A percentile compares a stretch with the other conserved stretches of the same genome.
Evolutionary conservation across 2,113 vertebrate species (phyloP).

Genomic region (Phalacrocorax carbo): DNA sequence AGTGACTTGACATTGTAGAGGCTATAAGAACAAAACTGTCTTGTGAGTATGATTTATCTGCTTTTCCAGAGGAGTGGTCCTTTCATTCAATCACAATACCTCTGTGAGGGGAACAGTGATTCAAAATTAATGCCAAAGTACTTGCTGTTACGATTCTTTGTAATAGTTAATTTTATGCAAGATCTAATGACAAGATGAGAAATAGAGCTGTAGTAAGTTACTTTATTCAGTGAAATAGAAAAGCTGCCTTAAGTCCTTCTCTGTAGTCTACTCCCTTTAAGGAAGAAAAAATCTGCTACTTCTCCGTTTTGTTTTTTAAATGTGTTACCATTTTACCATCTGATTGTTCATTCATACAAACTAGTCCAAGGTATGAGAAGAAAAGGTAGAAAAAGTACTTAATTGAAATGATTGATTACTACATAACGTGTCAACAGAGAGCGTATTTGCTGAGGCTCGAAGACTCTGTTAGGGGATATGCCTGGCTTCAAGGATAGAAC

Average conservation of each 20-base stretch:
- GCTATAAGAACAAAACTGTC: background rate
- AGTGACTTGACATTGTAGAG: background rate
- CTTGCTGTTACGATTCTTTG: background rate
- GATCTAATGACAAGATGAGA: background rate
- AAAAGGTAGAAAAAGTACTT: background rate
- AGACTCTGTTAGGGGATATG: background rate
- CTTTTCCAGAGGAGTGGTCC: background rate
- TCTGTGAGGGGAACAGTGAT: background rate
- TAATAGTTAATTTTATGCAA: background rate
- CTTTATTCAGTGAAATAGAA: background rate
- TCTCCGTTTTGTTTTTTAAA: background rate
- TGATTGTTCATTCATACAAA: background rate
- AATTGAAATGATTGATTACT: background rate
- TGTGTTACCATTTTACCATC: background rate
- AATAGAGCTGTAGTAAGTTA: background rate
- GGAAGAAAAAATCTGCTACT: background rate
- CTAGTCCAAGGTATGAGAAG: background rate
- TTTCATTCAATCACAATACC: background rate
- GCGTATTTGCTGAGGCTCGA: background rate
- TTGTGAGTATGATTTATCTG: background rate
- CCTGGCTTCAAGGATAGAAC: background rate
- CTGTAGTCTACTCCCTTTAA: background rate
- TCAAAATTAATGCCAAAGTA: background rate
- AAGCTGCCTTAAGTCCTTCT: background rate
- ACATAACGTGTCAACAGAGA: background rate